A percentile compares a stretch with the other conserved stretches of the same genome.
Conservation (phyloP, 64 coral and sea anemone species). For the Porites lutea region DNA sequence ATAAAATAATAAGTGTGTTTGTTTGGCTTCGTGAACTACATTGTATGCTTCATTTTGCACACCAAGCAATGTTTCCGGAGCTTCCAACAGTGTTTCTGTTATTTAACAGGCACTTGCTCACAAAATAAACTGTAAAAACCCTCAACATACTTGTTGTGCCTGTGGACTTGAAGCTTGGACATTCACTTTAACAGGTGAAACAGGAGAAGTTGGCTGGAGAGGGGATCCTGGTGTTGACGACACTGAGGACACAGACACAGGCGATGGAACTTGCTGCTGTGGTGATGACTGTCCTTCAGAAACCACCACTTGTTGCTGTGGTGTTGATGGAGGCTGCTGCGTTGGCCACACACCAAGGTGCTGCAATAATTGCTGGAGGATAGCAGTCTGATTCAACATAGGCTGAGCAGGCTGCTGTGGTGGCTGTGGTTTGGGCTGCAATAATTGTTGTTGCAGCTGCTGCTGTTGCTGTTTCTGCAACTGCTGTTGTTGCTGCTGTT, state of each 20-base stretch:
- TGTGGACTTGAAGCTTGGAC: neutral
- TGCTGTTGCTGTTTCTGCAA: neutral
- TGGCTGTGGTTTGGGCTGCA: slow-evolving; percentile 59
- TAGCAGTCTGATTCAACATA: slow-evolving; percentile 62
- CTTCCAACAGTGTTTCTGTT: too few relatives aligned
- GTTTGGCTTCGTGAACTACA: too few relatives aligned
- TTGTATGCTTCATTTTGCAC: too few relatives aligned
- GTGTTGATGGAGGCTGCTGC: neutral
- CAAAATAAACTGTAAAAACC: neutral
- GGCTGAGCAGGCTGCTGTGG: slow-evolving; percentile 59
- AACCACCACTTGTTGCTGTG: slow-evolving; percentile 22
- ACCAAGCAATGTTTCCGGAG: too few relatives aligned
- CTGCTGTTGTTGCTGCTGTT: slow-evolving; percentile 48
- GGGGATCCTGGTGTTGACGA: slow-evolving; percentile 86
- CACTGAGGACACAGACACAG: slow-evolving; percentile 40
- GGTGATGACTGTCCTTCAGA: slow-evolving; percentile 46
- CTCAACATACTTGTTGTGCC: slow-evolving; percentile 10
- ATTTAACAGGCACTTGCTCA: too few relatives aligned
- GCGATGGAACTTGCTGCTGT: slow-evolving; percentile 53
- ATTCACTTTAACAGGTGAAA: slow-evolving; percentile 35
- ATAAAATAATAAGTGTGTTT: too few relatives aligned
- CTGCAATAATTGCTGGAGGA: slow-evolving; percentile 58
- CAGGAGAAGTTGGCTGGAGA: slow-evolving; percentile 65
- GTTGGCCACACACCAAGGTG: slow-evolving; percentile 32
- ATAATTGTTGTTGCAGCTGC: slow-evolving; percentile 19